phyloP scores from a whole-genome alignment of 2,113 vertebrate species.

The Ahaetulla prasina region DNA sequence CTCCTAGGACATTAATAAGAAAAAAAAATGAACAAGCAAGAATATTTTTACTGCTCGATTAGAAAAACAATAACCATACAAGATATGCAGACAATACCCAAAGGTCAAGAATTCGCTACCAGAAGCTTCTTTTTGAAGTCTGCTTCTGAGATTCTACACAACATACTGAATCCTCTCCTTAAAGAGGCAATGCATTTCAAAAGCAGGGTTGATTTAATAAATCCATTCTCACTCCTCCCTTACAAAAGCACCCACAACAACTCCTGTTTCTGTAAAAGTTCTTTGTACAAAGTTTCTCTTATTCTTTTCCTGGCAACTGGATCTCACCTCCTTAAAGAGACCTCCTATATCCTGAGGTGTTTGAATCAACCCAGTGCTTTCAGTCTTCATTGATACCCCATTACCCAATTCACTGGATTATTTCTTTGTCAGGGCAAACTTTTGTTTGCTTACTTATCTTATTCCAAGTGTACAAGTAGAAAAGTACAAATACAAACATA shows the following conservation, averaged over 20 bases:
- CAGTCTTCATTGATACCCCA: neutral
- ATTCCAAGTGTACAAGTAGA: neutral
- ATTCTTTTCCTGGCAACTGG: neutral
- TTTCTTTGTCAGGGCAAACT: too few species aligned
- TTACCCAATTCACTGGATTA: too few species aligned
- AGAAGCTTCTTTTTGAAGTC: too few species aligned
- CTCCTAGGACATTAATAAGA: neutral
- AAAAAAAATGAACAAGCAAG: neutral
- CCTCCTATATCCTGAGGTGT: neutral
- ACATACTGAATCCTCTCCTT: neutral
- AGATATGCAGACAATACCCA: neutral
- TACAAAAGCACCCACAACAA: neutral
- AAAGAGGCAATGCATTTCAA: neutral
- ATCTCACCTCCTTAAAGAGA: neutral
- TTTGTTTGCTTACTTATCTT: too few species aligned
- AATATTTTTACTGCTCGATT: neutral
- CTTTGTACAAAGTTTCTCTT: neutral
- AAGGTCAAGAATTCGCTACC: neutral
- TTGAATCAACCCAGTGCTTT: neutral
- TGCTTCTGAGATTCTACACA: neutral
- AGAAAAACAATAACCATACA: neutral
- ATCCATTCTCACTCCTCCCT: neutral
- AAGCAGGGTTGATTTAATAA: neutral
- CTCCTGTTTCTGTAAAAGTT: neutral
- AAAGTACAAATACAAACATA: neutral